A percentile compares a stretch with the other conserved stretches of the same genome.
These are phyloP conservation scores for Anableps anableps DNA, from an alignment of 2,797 vertebrate genomes.

Conservation along the genomic window DNA sequence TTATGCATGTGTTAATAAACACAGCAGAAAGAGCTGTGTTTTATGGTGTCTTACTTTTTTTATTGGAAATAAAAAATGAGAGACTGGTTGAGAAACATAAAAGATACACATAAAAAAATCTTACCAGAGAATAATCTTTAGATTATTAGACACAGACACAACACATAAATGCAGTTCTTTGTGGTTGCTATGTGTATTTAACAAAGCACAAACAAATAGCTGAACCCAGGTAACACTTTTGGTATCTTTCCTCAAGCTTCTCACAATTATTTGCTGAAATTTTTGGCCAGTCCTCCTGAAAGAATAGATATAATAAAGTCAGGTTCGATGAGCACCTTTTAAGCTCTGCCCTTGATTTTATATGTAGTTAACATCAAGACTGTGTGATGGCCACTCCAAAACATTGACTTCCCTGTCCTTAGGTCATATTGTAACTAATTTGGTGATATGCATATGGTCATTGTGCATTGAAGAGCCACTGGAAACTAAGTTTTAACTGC, in stretches of 20 bases:
- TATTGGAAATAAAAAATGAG: conserved; percentile 1
- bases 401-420: background rate
- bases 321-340: background rate
- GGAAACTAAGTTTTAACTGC: background rate
- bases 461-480: background rate
- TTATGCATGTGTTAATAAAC: conserved; percentile 29
- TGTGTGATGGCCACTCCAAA: background rate
- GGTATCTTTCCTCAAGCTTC: too few species aligned
- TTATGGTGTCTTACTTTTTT: conserved; percentile 18
- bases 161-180: conserved; percentile 6
- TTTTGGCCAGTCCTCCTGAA: background rate
- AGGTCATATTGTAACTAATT: background rate
- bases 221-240: background rate
- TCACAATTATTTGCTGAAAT: background rate
- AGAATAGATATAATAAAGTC: too few species aligned
- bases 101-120: background rate
- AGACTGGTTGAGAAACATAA: background rate
- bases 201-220: conserved; percentile 23
- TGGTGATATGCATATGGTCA: background rate
- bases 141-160: background rate
- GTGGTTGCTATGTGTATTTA: conserved; percentile 43
- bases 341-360: background rate
- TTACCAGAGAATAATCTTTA: conserved; percentile 14
- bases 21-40: conserved; percentile 5
- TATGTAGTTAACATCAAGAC: background rate